Percentiles rank a stretch among this genome's conserved stretches.
phyloP scores from a whole-genome alignment of 2,797 vertebrate species.

The Sciurus carolinensis region DNA sequence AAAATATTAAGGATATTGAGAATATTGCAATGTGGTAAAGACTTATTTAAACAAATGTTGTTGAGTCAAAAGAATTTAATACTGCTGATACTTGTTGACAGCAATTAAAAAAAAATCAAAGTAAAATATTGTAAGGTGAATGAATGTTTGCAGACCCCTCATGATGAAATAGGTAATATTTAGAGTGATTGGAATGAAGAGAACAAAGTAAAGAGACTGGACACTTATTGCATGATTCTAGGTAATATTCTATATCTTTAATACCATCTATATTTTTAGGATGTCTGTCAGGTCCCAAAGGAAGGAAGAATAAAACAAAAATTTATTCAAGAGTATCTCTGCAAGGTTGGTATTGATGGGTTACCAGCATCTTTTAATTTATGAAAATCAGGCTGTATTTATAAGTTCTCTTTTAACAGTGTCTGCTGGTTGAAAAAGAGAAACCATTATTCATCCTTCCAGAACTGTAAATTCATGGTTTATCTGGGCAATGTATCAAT shows the following conservation, averaged over 20 bases:
- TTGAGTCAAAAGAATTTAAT: too few relatives aligned
- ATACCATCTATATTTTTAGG: neutral
- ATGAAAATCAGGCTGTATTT: neutral
- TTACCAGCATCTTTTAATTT: neutral
- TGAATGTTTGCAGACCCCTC: slow-evolving; percentile 32
- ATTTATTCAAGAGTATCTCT: neutral
- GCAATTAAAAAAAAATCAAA: slow-evolving; percentile 56
- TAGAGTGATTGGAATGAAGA: neutral
- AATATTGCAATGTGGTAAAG: slow-evolving; percentile 53
- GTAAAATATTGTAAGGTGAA: neutral
- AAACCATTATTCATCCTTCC: neutral
- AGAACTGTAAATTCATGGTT: neutral
- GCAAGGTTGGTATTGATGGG: neutral
- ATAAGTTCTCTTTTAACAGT: slow-evolving; percentile 5
- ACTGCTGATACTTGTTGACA: neutral
- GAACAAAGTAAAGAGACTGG: slow-evolving; percentile 16
- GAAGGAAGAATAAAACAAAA: neutral
- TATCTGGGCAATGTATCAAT: neutral
- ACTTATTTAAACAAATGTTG: slow-evolving; percentile 55
- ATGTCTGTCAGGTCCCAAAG: neutral
- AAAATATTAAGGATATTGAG: slow-evolving; percentile 49
- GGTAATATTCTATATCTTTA: neutral
- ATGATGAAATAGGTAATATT: slow-evolving; percentile 47
- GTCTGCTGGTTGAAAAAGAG: neutral
- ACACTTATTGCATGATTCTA: neutral